Conservation (phyloP, 2,888 invertebrate species). For the Saturnia japonica region DNA sequence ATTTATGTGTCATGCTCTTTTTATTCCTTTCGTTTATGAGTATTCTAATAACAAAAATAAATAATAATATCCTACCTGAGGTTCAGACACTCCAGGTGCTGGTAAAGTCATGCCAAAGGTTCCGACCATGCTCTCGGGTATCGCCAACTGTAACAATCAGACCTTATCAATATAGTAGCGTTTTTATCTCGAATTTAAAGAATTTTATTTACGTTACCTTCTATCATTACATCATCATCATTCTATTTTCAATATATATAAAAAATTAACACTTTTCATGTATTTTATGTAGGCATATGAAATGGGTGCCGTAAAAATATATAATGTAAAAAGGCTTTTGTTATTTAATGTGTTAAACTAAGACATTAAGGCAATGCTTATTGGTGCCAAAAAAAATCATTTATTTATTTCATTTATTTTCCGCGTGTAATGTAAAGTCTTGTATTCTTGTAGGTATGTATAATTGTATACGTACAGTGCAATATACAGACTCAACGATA, state of each 20-base stretch:
- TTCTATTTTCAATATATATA: no score
- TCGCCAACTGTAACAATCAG: slow-evolving; percentile 46
- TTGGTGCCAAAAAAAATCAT: neutral
- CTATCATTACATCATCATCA: neutral
- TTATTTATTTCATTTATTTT: neutral
- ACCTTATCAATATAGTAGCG: neutral
- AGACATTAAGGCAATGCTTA: neutral
- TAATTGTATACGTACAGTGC: neutral
- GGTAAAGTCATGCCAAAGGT: slow-evolving; percentile 62
- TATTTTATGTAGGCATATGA: no score
- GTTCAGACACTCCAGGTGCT: slow-evolving; percentile 77
- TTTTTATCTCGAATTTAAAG: neutral
- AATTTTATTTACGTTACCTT: neutral
- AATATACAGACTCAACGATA: neutral
- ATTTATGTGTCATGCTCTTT: neutral
- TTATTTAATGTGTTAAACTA: no score
- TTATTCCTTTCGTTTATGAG: slow-evolving; percentile 2
- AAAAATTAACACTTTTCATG: no score
- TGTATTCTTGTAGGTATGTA: neutral
- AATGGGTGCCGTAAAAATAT: no score
- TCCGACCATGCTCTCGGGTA: slow-evolving; percentile 40
- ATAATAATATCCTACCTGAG: slow-evolving; percentile 76
- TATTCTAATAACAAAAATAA: neutral
- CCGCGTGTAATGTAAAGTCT: neutral
- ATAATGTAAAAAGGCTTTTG: no score